Percentiles rank a stretch among this genome's conserved stretches.
These are phyloP conservation scores for Drosophila fungiperda DNA, from an alignment of 2,888 invertebrate genomes.

Conservation along the genomic window DNA sequence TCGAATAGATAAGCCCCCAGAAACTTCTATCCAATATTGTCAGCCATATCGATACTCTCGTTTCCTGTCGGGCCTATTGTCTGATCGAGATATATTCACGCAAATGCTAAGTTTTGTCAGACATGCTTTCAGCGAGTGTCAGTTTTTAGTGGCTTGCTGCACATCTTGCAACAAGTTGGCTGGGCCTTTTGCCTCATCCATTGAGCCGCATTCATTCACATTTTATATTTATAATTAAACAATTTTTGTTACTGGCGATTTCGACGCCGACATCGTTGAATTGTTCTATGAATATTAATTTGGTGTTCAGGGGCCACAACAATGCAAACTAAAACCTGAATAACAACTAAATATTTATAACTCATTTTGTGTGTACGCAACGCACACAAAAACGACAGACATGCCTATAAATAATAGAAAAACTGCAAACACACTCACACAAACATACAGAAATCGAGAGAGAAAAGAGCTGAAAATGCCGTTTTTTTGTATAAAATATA, in stretches of 20 bases:
- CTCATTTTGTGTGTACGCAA: slow-evolving; percentile 67
- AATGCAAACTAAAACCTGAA: slow-evolving; percentile 75
- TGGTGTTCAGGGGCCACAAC: slow-evolving; percentile 58
- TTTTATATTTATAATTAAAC: slow-evolving; percentile 35
- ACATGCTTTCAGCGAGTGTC: too few relatives aligned
- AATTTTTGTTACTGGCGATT: slow-evolving; percentile 13
- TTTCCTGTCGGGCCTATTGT: neutral
- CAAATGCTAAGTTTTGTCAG: neutral
- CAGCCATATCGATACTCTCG: neutral
- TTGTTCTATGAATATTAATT: slow-evolving; percentile 77
- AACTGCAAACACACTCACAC: slow-evolving; percentile 31
- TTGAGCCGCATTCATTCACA: slow-evolving; percentile 25
- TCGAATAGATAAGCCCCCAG: neutral
- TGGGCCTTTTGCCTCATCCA: neutral
- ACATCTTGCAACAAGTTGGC: slow-evolving; percentile 1
- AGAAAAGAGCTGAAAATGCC: slow-evolving; percentile 24
- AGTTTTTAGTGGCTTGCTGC: neutral
- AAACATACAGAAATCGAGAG: neutral
- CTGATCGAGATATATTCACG: neutral
- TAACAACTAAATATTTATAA: slow-evolving; percentile 81
- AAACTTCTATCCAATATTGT: neutral
- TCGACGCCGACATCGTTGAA: slow-evolving; percentile 21
- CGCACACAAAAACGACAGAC: slow-evolving; percentile 12
- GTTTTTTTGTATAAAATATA: slow-evolving; percentile 56
- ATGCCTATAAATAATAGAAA: slow-evolving; percentile 47